A percentile compares a stretch with the other conserved stretches of the same genome.
phyloP scores from a whole-genome alignment of 2,113 vertebrate species.

The Oncorhynchus clarkii region DNA sequence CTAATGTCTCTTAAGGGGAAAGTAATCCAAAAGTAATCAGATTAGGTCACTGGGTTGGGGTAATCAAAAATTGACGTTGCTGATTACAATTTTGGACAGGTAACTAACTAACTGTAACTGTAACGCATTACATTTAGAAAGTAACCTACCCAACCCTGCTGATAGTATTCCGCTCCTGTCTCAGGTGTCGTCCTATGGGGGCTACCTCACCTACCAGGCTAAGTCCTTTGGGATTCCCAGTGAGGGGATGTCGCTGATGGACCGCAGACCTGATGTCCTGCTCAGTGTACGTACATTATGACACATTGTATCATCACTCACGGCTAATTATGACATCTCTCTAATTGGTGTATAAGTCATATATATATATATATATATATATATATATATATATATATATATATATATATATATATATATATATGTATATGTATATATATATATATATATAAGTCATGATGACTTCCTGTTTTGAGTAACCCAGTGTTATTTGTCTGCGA shows the following conservation, averaged over 20 bases:
- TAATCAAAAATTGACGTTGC: too few species aligned
- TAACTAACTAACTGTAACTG: too few species aligned
- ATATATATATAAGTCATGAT: not conserved
- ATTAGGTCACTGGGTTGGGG: too few species aligned
- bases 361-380: too few species aligned
- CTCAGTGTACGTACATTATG: slow-evolving; percentile 77
- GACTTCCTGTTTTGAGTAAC: not conserved
- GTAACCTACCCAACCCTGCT: too few species aligned
- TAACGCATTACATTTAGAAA: too few species aligned
- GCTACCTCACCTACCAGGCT: slow-evolving; percentile 86
- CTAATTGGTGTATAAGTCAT: not conserved
- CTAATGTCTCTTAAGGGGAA: too few species aligned
- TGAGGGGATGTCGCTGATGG: slow-evolving; percentile 86
- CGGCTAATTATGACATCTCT: not conserved
- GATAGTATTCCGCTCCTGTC: too few species aligned
- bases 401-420: not conserved
- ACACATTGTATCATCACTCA: not conserved
- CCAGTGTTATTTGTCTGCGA: slow-evolving; percentile 4
- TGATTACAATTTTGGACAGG: too few species aligned
- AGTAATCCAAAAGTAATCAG: too few species aligned
- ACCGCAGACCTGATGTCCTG: slow-evolving; percentile 78
- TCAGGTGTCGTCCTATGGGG: slow-evolving; percentile 93
- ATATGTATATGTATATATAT: too few species aligned
- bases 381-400: not conserved
- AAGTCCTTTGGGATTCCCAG: slow-evolving; percentile 91